A percentile compares a stretch with the other conserved stretches of the same genome.
These are phyloP conservation scores for Palythoa heliodiscus DNA, from an alignment of 92 coral and sea anemone genomes.

Conservation along the genomic window DNA sequence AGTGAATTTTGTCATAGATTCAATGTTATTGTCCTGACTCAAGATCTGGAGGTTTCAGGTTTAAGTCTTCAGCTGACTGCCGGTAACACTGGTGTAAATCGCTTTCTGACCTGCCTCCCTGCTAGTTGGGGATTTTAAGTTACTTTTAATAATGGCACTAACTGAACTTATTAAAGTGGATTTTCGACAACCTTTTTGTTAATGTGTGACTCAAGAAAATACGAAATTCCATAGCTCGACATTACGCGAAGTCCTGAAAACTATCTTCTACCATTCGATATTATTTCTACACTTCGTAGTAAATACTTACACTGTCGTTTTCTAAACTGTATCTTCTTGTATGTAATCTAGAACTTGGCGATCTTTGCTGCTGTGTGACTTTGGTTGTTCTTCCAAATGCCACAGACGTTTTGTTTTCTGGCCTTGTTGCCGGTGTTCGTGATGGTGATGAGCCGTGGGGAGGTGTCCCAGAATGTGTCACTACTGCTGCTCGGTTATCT, in stretches of 20 bases:
- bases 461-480: slow-evolving; percentile 29
- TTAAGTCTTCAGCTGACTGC: too few relatives aligned
- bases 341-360: slow-evolving; percentile 63
- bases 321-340: slow-evolving; percentile 87
- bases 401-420: slow-evolving; percentile 69
- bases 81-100: too few relatives aligned
- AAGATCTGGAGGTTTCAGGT: too few relatives aligned
- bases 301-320: slow-evolving; percentile 79
- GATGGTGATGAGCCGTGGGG: slow-evolving; percentile 50
- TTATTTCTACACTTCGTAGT: background rate
- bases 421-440: slow-evolving; percentile 56
- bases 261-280: background rate
- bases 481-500: slow-evolving; percentile 29
- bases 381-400: slow-evolving; percentile 93
- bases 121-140: too few relatives aligned
- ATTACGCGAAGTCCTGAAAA: background rate
- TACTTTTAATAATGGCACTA: too few relatives aligned
- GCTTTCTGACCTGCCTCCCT: too few relatives aligned
- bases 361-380: slow-evolving; percentile 65
- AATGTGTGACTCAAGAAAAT: too few relatives aligned
- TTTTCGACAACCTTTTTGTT: too few relatives aligned
- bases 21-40: too few relatives aligned
- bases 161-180: too few relatives aligned
- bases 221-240: too few relatives aligned
- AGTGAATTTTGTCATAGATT: too few relatives aligned